Evolutionary conservation across 23 tunicate species (phyloP).

Genomic region (Ascidia mentula): DNA sequence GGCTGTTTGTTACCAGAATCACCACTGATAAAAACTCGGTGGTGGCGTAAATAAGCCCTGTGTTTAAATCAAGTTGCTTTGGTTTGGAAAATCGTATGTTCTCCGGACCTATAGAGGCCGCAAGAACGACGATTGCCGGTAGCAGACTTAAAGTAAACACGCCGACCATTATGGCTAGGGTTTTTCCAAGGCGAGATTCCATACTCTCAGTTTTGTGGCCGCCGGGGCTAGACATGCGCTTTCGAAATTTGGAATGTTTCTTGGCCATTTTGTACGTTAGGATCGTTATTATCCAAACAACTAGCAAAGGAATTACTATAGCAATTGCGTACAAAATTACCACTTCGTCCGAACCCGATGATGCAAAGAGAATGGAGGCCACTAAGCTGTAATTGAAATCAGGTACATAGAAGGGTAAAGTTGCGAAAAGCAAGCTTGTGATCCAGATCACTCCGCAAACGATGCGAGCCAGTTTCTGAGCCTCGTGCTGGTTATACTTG

Average conservation of each 20-base stretch:
- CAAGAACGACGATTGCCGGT: neutral
- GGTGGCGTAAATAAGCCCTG: neutral
- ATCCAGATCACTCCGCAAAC: neutral
- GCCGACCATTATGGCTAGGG: conserved; percentile 16
- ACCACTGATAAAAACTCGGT: neutral
- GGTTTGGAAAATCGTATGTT: neutral
- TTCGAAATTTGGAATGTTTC: neutral
- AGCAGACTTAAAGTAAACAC: conserved; percentile 6
- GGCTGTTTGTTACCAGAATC: neutral
- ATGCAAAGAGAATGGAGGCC: conserved; percentile 2
- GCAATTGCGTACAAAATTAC: neutral
- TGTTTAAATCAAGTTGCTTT: neutral
- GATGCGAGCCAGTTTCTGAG: neutral
- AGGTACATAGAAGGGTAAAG: neutral
- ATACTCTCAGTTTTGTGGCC: neutral
- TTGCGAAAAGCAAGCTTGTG: neutral
- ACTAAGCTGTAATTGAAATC: neutral
- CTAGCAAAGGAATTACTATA: conserved; percentile 1
- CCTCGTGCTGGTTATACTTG: conserved; percentile 6
- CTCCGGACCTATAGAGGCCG: neutral
- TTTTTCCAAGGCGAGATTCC: neutral
- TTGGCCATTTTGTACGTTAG: neutral
- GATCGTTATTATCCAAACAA: conserved; percentile 3
- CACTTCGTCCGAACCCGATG: neutral
- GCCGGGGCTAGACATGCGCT: neutral